phyloP scores from a whole-genome alignment of 1,140 invertebrate species.

The Stegodyphus mimosarum region DNA sequence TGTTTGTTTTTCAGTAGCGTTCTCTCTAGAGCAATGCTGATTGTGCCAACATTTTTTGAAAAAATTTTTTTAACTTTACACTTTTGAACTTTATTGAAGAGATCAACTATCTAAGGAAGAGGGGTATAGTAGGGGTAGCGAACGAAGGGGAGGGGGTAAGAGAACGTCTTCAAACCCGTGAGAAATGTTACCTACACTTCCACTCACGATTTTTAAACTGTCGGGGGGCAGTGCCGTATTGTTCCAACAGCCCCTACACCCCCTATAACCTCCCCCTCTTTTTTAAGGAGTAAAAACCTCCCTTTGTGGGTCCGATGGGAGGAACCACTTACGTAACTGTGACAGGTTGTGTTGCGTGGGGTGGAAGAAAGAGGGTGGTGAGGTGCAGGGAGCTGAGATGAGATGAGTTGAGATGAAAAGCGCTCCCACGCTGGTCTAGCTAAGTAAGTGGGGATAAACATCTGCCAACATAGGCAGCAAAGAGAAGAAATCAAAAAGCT shows the following conservation, averaged over 20 bases:
- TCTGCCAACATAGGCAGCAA: conserved; percentile 41
- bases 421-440: conserved; percentile 36
- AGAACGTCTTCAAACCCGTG: conserved; percentile 42
- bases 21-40: too few relatives aligned
- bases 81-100: conserved; percentile 11
- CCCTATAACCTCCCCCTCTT: conserved; percentile 54
- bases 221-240: conserved; percentile 11
- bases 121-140: neutral
- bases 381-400: neutral
- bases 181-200: conserved; percentile 60
- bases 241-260: conserved; percentile 42
- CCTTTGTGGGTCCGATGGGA: conserved; percentile 17
- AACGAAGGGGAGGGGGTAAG: neutral
- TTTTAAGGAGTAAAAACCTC: neutral
- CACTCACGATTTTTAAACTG: conserved; percentile 57
- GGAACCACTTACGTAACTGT: conserved; percentile 53
- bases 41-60: neutral
- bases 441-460: conserved; percentile 45
- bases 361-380: neutral
- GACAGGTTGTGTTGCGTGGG: conserved; percentile 42
- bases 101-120: neutral
- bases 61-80: neutral
- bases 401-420: conserved; percentile 14
- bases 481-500: conserved; percentile 36
- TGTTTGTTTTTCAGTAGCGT: too few relatives aligned